Evolutionary conservation across 2,888 invertebrate genomes (phyloP).

Genomic region (Hirtodrosophila trivittata): DNA sequence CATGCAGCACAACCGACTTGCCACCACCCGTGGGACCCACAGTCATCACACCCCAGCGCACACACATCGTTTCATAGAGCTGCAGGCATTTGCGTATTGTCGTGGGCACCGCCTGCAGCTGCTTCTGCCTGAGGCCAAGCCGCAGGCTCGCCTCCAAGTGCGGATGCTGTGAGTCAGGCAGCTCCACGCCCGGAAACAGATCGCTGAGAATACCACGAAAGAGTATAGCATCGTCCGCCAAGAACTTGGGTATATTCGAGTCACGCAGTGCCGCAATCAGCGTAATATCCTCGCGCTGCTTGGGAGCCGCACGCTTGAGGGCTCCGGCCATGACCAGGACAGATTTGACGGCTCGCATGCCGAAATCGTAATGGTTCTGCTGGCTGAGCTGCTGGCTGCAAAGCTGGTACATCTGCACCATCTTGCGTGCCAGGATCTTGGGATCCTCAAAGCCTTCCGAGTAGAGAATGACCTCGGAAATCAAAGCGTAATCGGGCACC

Average conservation of each 20-base stretch:
- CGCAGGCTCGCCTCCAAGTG: slow-evolving; percentile 88
- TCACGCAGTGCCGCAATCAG: slow-evolving; percentile 93
- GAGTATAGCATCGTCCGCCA: slow-evolving; percentile 92
- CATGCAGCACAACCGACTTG: slow-evolving; percentile 91
- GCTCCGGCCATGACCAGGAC: slow-evolving; percentile 97
- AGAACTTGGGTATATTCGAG: slow-evolving; percentile 95
- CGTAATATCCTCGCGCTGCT: slow-evolving; percentile 92
- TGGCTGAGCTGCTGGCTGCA: slow-evolving; percentile 96
- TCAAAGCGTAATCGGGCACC: slow-evolving; percentile 95
- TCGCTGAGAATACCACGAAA: slow-evolving; percentile 95
- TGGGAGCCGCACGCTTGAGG: slow-evolving; percentile 92
- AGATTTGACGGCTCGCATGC: slow-evolving; percentile 96
- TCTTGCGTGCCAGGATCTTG: slow-evolving; percentile 93
- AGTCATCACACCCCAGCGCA: slow-evolving; percentile 96
- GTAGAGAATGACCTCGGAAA: slow-evolving; percentile 96
- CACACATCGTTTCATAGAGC: slow-evolving; percentile 94
- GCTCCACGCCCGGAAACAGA: slow-evolving; percentile 92
- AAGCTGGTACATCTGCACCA: slow-evolving; percentile 96
- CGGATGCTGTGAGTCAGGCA: slow-evolving; percentile 92
- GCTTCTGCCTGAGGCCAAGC: slow-evolving; percentile 85
- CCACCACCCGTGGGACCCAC: slow-evolving; percentile 96
- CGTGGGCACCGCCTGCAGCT: slow-evolving; percentile 87
- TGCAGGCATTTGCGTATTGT: slow-evolving; percentile 86
- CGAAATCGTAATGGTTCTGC: slow-evolving; percentile 96
- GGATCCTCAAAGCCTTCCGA: slow-evolving; percentile 96